These are phyloP conservation scores for Anadara kagoshimensis DNA, from an alignment of 1,140 invertebrate genomes.

Conservation along the genomic window DNA sequence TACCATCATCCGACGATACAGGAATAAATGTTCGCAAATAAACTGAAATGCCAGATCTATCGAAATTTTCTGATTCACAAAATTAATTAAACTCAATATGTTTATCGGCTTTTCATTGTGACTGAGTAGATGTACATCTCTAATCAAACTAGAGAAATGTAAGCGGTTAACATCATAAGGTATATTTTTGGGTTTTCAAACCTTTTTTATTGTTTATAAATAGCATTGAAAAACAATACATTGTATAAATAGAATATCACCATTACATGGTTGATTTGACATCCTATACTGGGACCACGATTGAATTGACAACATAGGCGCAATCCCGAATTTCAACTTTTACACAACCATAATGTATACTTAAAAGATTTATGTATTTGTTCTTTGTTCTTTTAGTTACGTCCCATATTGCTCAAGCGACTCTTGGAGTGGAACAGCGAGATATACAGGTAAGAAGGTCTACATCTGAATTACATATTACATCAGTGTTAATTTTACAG, in stretches of 20 bases:
- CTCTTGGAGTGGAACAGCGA: constrained; percentile 88
- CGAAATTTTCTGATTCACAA: too few relatives aligned
- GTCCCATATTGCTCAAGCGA: constrained; percentile 96
- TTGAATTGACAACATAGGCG: background rate
- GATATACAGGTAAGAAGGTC: constrained; percentile 12
- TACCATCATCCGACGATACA: too few relatives aligned
- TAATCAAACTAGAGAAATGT: too few relatives aligned
- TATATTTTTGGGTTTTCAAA: background rate
- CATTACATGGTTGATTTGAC: background rate
- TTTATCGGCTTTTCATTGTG: too few relatives aligned
- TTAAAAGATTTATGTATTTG: background rate
- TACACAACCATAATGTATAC: background rate
- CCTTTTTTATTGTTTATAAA: too few relatives aligned
- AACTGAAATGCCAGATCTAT: too few relatives aligned
- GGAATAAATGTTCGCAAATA: too few relatives aligned
- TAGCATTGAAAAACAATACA: too few relatives aligned
- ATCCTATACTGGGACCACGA: background rate
- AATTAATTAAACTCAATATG: too few relatives aligned
- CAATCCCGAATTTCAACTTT: background rate
- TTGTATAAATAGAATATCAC: background rate
- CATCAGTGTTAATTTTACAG: too few relatives aligned
- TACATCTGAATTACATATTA: too few relatives aligned
- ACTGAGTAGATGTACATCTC: too few relatives aligned
- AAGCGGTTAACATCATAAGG: background rate
- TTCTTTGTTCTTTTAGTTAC: constrained; percentile 76